Evolutionary conservation across 2,888 invertebrate genomes (phyloP).

Genomic region (Schizotus pectinicornis): DNA sequence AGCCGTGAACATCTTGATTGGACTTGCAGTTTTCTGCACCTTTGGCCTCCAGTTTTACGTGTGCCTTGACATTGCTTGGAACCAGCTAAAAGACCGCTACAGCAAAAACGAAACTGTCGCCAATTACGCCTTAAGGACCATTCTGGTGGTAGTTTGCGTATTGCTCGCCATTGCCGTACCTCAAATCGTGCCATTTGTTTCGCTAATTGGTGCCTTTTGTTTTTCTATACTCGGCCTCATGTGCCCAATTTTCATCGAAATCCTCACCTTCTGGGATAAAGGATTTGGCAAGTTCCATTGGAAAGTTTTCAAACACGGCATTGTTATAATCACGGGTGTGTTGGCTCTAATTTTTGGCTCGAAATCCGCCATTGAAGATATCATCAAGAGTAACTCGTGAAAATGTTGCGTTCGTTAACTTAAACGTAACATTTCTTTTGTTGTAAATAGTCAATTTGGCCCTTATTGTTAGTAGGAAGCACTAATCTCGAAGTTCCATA

Average conservation of each 20-base stretch:
- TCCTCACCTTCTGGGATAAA: conserved; percentile 84
- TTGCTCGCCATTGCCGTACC: conserved; percentile 85
- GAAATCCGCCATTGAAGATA: conserved; percentile 68
- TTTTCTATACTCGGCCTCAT: conserved; percentile 91
- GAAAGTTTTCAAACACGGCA: conserved; percentile 78
- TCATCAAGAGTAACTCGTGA: conserved; percentile 51
- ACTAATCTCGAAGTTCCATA: too few relatives aligned
- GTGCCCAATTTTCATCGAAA: conserved; percentile 84
- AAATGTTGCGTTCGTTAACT: conserved; percentile 23
- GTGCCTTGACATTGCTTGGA: conserved; percentile 92
- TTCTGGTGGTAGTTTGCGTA: conserved; percentile 72
- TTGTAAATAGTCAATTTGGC: too few relatives aligned
- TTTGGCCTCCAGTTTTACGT: conserved; percentile 98
- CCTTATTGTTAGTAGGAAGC: too few relatives aligned
- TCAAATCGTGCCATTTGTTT: conserved; percentile 87
- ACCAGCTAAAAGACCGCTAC: conserved; percentile 72
- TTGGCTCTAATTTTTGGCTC: conserved; percentile 85
- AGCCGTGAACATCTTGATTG: conserved; percentile 84
- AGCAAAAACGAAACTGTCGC: conserved; percentile 68
- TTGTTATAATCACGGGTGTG: conserved; percentile 77
- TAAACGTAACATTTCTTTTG: conserved; percentile 35
- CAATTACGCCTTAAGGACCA: conserved; percentile 77
- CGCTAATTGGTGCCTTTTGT: conserved; percentile 91
- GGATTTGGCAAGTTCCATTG: conserved; percentile 77
- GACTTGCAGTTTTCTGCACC: conserved; percentile 89